Conservation (phyloP, 2,113 vertebrate species). For the Platycercus adscitus region DNA sequence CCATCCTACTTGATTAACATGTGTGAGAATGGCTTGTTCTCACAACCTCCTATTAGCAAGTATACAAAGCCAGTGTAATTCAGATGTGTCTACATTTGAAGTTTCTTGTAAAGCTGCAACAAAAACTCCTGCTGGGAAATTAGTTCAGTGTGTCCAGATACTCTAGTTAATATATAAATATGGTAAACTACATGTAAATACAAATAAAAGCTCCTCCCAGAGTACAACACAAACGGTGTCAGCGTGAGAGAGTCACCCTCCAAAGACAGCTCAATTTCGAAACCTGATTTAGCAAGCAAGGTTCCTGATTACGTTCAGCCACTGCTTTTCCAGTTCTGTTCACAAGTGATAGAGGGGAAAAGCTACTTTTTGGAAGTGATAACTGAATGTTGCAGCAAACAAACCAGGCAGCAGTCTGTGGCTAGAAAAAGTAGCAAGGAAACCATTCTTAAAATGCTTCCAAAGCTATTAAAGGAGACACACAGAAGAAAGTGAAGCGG, state of each 20-base stretch:
- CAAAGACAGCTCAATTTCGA: not conserved
- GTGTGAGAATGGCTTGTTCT: not conserved
- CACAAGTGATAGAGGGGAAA: conserved; percentile 12
- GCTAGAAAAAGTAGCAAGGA: not conserved
- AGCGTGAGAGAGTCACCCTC: not conserved
- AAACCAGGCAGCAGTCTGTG: not conserved
- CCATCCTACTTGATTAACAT: not conserved
- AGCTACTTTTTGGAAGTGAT: conserved; percentile 8
- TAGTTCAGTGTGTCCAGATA: not conserved
- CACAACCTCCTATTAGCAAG: not conserved
- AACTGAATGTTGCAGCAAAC: not conserved
- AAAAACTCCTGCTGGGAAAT: not conserved
- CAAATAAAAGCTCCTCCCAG: not conserved
- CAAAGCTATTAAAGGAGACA: not conserved
- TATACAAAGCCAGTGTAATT: not conserved
- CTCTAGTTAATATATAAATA: not conserved
- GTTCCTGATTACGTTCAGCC: conserved; percentile 7
- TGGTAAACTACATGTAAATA: not conserved
- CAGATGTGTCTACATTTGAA: not conserved
- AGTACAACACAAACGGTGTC: not conserved
- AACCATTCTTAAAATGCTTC: not conserved
- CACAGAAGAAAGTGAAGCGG: not conserved
- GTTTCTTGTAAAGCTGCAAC: not conserved
- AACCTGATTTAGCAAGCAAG: conserved; percentile 7
- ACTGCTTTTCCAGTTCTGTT: conserved; percentile 2